Conservation (phyloP, 2,888 invertebrate species). For the Syrphus vitripennis region DNA sequence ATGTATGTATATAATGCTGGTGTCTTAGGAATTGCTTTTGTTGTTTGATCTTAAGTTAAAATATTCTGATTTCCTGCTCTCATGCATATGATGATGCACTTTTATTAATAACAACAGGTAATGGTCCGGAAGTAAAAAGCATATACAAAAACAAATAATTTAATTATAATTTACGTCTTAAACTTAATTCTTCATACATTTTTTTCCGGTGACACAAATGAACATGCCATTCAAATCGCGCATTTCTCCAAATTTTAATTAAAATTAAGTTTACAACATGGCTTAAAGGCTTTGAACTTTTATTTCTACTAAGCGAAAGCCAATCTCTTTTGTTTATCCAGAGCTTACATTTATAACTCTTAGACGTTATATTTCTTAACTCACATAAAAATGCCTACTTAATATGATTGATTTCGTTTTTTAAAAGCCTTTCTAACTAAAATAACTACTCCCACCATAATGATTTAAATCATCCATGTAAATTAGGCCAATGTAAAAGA, state of each 20-base stretch:
- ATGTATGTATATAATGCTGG: too few species aligned
- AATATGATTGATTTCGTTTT: neutral
- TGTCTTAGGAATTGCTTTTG: too few species aligned
- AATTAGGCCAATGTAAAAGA: constrained; percentile 10
- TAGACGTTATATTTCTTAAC: neutral
- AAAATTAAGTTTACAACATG: neutral
- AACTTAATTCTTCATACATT: too few species aligned
- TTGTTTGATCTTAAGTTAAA: too few species aligned
- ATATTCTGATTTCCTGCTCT: too few species aligned
- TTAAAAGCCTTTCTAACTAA: neutral
- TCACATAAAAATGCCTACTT: neutral
- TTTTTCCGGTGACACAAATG: too few species aligned
- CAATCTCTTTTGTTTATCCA: neutral
- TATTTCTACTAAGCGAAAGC: neutral
- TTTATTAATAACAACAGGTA: too few species aligned
- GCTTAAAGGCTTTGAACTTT: neutral
- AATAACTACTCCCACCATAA: neutral
- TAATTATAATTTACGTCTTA: too few species aligned
- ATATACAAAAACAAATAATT: too few species aligned
- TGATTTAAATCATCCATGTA: neutral
- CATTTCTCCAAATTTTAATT: neutral
- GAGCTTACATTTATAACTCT: neutral
- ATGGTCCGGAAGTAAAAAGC: too few species aligned
- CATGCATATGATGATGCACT: too few species aligned
- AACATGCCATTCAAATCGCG: neutral